Evolutionary conservation across 2,888 invertebrate genomes (phyloP), one percentile per base, ranked within the genome.

Genomic region (Xestia xanthographa): DNA sequence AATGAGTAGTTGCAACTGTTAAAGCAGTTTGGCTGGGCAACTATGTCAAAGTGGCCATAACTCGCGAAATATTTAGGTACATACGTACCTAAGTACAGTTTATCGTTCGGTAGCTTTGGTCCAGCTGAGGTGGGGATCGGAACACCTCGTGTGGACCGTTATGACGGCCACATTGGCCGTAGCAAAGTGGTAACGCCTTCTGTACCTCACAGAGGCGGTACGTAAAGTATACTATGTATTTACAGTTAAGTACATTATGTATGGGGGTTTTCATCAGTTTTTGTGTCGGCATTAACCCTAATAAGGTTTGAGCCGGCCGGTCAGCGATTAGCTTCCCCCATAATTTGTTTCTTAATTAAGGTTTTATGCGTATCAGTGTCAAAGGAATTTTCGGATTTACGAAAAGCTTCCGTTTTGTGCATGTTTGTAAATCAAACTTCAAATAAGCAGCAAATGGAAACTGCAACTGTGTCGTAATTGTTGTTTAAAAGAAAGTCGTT

Each of bases 111-210:
- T 85, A 88, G 90, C 88, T 85, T 79, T 88, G 85, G 83, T 83
- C 86, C 80, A 82, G 65, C 79, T 66, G 63, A 82, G 89, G 91
- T 78, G 91, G 90, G 88, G 90, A 86, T 89, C 77, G 88, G 56
- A 83, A 88, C 91, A 89, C 90, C 90, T 90, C 82, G 56, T 62
- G 58, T 72, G 77, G 80, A 88, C 92, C 92, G 92, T 92, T 92
- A 92, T 89, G 79, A 75, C 84, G 77, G 78, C 88, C 88, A 91
- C 89, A 92, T 92, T 92, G 91, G 92, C 81, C 85, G 68, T 75
- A 77, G 80, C 72, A 72, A 62, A 79, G 66, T 74, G 85, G 89
- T 85, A 86, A 87, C 92, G 92, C 92, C 92, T 92, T 91, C 91
- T 78, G 83, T 84, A 87, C 82, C 85, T 80, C 69, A 76, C 84